Evolutionary conservation across 2,113 vertebrate species (phyloP).

Genomic region (Xiphorhynchus elegans): DNA sequence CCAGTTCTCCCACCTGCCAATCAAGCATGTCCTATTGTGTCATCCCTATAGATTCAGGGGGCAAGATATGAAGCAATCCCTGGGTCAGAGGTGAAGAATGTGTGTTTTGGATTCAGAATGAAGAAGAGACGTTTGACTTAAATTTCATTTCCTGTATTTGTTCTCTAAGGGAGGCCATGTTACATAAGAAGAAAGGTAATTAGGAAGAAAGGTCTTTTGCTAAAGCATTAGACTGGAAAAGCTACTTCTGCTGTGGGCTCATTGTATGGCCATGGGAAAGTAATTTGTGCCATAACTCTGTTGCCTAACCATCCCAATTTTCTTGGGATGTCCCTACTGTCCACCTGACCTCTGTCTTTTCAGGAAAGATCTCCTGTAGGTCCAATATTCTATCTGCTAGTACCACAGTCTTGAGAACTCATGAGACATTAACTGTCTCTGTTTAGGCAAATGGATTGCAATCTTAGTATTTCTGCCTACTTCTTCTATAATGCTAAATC

Average conservation of each 20-base stretch:
- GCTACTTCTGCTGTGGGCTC: not conserved
- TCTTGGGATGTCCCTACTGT: not conserved
- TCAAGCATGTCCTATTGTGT: constrained; percentile 2
- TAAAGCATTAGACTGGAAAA: not conserved
- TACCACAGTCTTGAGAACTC: not conserved
- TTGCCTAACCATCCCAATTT: not conserved
- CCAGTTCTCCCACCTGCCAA: constrained; percentile 10
- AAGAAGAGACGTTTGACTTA: not conserved
- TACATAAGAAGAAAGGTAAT: not conserved
- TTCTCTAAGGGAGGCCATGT: not conserved
- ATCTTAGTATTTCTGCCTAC: not conserved
- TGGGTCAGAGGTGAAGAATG: not conserved
- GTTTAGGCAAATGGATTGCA: not conserved
- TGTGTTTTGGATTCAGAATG: not conserved
- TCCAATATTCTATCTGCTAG: not conserved
- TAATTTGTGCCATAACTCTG: not conserved
- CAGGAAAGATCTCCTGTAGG: not conserved
- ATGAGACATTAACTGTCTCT: not conserved
- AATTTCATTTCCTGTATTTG: not conserved
- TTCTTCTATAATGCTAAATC: not conserved
- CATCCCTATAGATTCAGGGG: not conserved
- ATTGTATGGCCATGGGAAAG: not conserved
- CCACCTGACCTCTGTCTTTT: not conserved
- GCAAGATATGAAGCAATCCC: not conserved
- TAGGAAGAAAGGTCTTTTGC: not conserved